Percentiles rank a stretch among this genome's conserved stretches.
Conservation (phyloP, 2,888 invertebrate genomes). For the Agrotis ipsilon region DNA sequence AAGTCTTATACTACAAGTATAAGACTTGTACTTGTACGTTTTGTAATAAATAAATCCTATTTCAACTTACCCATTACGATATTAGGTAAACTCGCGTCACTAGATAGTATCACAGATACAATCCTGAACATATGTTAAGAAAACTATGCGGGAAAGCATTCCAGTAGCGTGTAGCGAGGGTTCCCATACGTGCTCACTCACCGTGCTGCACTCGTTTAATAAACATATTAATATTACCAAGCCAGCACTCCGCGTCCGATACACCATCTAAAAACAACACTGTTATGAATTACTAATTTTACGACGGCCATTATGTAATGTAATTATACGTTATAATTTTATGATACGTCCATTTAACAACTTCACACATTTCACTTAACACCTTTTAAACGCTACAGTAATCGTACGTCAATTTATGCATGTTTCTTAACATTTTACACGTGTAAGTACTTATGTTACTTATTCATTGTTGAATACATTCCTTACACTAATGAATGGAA, state of each 20-base stretch:
- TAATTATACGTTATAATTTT: constrained; percentile 85
- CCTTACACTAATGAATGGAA: constrained; percentile 27
- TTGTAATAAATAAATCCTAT: not conserved
- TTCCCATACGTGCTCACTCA: constrained; percentile 71
- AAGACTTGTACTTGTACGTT: not conserved
- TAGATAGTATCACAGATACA: constrained; percentile 28
- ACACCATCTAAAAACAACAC: constrained; percentile 88
- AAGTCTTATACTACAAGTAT: too few relatives aligned
- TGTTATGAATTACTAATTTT: constrained; percentile 89
- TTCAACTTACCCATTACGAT: not conserved
- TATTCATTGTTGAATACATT: constrained; percentile 50
- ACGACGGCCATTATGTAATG: constrained; percentile 79
- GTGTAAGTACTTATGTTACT: constrained; percentile 45
- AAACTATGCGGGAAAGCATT: constrained; percentile 45
- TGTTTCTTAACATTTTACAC: constrained; percentile 61
- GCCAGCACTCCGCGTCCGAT: constrained; percentile 79
- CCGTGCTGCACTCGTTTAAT: constrained; percentile 81
- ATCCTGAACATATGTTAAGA: constrained; percentile 46
- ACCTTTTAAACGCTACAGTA: constrained; percentile 61
- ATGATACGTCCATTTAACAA: constrained; percentile 82
- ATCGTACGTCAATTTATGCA: constrained; percentile 63
- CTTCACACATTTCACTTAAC: constrained; percentile 76
- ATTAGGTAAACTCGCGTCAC: constrained; percentile 10
- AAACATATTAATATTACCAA: constrained; percentile 86
- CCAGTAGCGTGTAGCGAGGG: constrained; percentile 47